Percentiles rank a stretch among this genome's conserved stretches.
These are phyloP conservation scores for Sminthurinus aureus DNA, from an alignment of 2,888 invertebrate genomes.

Conservation along the genomic window DNA sequence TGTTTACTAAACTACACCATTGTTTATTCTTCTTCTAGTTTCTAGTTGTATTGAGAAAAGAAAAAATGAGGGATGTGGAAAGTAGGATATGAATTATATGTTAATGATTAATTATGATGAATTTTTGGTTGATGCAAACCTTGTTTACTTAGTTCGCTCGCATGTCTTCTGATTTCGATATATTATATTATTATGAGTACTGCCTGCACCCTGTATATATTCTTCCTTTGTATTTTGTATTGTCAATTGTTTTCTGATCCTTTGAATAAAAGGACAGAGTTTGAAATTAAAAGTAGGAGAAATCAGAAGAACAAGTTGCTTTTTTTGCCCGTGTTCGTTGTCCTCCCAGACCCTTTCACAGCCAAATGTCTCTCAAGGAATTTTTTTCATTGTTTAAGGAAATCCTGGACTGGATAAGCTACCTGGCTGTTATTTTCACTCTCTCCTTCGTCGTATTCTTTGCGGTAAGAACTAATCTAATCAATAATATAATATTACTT, in stretches of 20 bases:
- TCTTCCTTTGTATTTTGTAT: too few species aligned
- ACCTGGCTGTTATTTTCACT: conserved; percentile 91
- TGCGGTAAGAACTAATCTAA: conserved; percentile 67
- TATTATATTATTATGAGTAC: not conserved
- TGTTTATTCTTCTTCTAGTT: too few species aligned
- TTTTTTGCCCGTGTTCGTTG: not conserved
- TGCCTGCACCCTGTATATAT: not conserved
- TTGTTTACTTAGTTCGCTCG: conserved; percentile 50
- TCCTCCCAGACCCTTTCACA: conserved; percentile 45
- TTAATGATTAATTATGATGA: not conserved
- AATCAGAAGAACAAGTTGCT: not conserved
- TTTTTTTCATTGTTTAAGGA: conserved; percentile 76
- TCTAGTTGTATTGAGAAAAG: too few species aligned
- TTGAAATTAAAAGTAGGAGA: not conserved
- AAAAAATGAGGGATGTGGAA: too few species aligned
- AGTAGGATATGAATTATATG: not conserved
- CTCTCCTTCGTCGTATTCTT: conserved; percentile 96
- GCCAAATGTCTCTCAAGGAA: conserved; percentile 49
- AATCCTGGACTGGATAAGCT: conserved; percentile 98
- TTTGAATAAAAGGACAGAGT: too few species aligned
- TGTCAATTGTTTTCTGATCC: too few species aligned
- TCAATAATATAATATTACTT: not conserved
- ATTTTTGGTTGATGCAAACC: conserved; percentile 23
- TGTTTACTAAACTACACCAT: too few species aligned
- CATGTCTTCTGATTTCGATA: conserved; percentile 33